Evolutionary conservation across 2,888 invertebrate genomes (phyloP).

Genomic region (Spilosoma lubricipeda): DNA sequence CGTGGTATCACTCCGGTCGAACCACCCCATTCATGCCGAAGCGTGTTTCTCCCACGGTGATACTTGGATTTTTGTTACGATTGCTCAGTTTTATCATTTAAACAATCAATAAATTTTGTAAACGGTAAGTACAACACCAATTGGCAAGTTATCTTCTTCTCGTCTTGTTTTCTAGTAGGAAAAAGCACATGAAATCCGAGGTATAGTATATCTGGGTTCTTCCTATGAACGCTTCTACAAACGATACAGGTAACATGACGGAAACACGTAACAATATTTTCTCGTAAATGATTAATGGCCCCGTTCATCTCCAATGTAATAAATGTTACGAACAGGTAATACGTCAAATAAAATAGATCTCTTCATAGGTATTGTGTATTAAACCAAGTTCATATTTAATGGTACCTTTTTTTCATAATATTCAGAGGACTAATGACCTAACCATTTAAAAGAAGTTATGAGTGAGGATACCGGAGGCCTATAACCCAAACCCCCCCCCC

Average conservation of each 20-base stretch:
- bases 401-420: neutral
- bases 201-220: conserved; percentile 4
- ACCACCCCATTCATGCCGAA: too few species aligned
- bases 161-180: neutral
- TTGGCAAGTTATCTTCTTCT: too few species aligned
- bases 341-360: conserved; percentile 10
- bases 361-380: neutral
- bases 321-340: conserved; percentile 14
- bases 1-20: too few species aligned
- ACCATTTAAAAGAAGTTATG: too few species aligned
- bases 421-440: neutral
- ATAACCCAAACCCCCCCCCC: too few species aligned
- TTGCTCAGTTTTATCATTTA: too few species aligned
- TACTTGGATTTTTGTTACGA: too few species aligned
- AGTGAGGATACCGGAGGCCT: too few species aligned
- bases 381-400: neutral
- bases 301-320: conserved; percentile 6
- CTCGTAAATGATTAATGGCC: conserved; percentile 33
- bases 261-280: conserved; percentile 25
- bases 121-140: too few species aligned
- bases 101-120: neutral
- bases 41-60: too few species aligned
- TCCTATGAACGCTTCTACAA: conserved; percentile 4
- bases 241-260: conserved; percentile 21
- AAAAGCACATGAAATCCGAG: neutral